These are phyloP conservation scores for Chrysochloris asiatica DNA, from an alignment of 2,113 vertebrate species.

Conservation along the genomic window DNA sequence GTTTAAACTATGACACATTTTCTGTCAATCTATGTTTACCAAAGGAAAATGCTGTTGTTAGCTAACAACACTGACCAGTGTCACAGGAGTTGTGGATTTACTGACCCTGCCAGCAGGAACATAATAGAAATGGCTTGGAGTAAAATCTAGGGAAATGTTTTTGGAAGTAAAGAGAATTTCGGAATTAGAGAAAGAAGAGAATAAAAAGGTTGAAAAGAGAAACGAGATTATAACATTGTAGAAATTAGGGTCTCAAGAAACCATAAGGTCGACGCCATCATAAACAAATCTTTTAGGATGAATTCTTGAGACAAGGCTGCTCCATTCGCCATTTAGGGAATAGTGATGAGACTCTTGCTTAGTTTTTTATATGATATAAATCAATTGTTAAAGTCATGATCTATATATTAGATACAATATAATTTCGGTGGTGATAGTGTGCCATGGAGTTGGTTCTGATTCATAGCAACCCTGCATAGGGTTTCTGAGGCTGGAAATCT, in stretches of 20 bases:
- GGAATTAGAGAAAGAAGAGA: background rate
- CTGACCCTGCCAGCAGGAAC: background rate
- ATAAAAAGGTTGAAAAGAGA: background rate
- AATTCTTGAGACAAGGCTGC: background rate
- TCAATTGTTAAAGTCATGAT: background rate
- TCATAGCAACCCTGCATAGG: too few species aligned
- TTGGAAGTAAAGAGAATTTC: background rate
- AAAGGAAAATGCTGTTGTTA: background rate
- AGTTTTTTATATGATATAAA: conserved; percentile 35
- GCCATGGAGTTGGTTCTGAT: too few species aligned
- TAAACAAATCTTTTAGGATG: background rate
- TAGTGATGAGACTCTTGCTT: background rate
- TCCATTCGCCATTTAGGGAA: background rate
- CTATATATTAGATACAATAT: background rate
- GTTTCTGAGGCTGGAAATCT: too few species aligned
- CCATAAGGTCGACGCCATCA: background rate
- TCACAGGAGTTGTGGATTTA: background rate
- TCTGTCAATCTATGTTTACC: background rate
- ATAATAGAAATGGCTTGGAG: background rate
- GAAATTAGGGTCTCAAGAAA: background rate
- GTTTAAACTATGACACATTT: background rate
- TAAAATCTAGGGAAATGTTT: background rate
- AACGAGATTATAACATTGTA: background rate
- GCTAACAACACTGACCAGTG: background rate
- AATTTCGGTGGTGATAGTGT: too few species aligned